Evolutionary conservation across 2,888 invertebrate genomes (phyloP).

Genomic region (Cylindroiulus punctatus): DNA sequence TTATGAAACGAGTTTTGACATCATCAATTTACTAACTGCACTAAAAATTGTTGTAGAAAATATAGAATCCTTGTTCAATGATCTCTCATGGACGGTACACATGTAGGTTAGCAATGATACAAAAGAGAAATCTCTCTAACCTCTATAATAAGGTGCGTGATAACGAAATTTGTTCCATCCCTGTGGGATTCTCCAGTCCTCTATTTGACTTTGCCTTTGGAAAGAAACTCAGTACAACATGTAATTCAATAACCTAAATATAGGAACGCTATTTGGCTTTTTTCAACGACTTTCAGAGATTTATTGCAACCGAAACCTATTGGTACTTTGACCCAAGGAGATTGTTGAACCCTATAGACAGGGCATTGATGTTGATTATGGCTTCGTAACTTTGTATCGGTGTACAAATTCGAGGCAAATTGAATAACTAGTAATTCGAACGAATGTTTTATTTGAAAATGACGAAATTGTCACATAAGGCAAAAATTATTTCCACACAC

Average conservation of each 20-base stretch:
- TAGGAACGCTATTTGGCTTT: neutral
- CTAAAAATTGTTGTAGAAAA: neutral
- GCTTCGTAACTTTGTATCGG: no score
- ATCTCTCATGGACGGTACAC: no score
- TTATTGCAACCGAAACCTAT: no score
- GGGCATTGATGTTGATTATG: no score
- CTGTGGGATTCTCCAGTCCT: neutral
- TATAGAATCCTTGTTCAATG: neutral
- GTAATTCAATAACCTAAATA: neutral
- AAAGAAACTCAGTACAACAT: neutral
- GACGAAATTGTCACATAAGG: no score
- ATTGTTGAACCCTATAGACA: no score
- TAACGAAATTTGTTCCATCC: neutral
- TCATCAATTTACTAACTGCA: neutral
- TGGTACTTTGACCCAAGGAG: neutral
- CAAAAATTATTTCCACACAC: no score
- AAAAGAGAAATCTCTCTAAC: neutral
- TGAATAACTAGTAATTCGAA: no score
- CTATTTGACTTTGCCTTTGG: neutral
- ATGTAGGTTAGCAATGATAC: neutral
- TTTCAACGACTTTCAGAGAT: neutral
- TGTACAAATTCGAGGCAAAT: no score
- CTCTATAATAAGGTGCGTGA: slow-evolving; percentile 12
- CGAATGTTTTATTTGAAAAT: no score
- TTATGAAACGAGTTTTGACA: no score